Percentiles rank a stretch among this genome's conserved stretches.
Evolutionary conservation across 2,888 invertebrate genomes (phyloP).

Genomic region (Scelioninae gen. 1): DNA sequence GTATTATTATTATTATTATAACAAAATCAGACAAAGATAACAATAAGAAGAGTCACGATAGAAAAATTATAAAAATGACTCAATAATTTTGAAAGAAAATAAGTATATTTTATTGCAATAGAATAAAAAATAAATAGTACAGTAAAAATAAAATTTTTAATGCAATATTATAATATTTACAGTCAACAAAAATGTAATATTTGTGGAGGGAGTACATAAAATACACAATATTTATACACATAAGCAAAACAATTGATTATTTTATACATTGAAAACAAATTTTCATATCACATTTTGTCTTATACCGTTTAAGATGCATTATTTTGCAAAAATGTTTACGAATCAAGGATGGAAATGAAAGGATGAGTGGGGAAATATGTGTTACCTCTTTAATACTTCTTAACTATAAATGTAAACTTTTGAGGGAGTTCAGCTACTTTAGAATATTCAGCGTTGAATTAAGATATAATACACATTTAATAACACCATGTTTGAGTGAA

Average conservation of each 20-base stretch:
- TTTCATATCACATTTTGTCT: slow-evolving; percentile 67
- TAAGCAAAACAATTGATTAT: slow-evolving; percentile 70
- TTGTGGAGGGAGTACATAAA: slow-evolving; percentile 68
- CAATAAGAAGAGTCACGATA: background rate
- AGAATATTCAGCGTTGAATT: slow-evolving; percentile 77
- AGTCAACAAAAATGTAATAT: slow-evolving; percentile 41
- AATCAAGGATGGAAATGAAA: slow-evolving; percentile 53
- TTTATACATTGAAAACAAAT: slow-evolving; percentile 69
- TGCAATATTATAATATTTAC: slow-evolving; percentile 50
- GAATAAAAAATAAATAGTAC: slow-evolving; percentile 37
- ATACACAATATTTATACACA: slow-evolving; percentile 66
- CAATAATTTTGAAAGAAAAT: slow-evolving; percentile 8
- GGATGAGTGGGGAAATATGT: slow-evolving; percentile 36
- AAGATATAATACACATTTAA: slow-evolving; percentile 82
- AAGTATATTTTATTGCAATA: background rate
- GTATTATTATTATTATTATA: background rate
- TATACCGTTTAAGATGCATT: slow-evolving; percentile 52
- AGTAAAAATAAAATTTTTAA: slow-evolving; percentile 55
- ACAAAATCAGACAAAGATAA: background rate
- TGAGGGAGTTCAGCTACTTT: slow-evolving; percentile 63
- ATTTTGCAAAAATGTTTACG: slow-evolving; percentile 32
- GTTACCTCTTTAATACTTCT: slow-evolving; percentile 39
- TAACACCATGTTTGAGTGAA: slow-evolving; percentile 80
- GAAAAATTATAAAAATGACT: background rate
- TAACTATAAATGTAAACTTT: slow-evolving; percentile 55